phyloP scores from a whole-genome alignment of 2,797 vertebrate genomes.

The Graptemys geographica region DNA sequence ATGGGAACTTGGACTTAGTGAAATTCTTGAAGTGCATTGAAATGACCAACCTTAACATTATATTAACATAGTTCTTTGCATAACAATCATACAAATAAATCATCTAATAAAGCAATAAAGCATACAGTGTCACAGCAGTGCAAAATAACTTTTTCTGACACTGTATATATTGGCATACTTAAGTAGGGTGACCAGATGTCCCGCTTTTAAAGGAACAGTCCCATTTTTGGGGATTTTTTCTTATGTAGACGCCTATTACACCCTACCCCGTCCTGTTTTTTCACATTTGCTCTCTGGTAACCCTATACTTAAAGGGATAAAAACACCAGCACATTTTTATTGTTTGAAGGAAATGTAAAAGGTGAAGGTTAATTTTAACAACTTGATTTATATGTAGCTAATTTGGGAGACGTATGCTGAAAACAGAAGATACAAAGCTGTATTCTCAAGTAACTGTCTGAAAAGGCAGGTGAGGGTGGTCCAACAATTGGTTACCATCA shows the following conservation, averaged over 20 bases:
- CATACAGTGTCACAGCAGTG: conserved; percentile 32
- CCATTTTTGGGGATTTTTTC: too few relatives aligned
- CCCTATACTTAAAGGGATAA: not conserved
- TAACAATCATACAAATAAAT: not conserved
- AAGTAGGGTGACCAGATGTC: too few relatives aligned
- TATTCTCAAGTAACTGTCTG: conserved; percentile 39
- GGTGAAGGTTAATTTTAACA: conserved; percentile 55
- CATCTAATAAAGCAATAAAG: conserved; percentile 51
- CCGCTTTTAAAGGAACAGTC: too few relatives aligned
- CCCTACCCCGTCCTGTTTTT: too few relatives aligned
- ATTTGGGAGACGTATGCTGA: conserved; percentile 18
- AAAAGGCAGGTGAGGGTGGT: conserved; percentile 10
- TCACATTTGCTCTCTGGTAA: too few relatives aligned
- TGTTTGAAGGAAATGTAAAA: conserved; percentile 4
- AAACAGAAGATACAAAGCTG: not conserved
- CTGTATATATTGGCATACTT: not conserved
- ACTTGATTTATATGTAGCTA: not conserved
- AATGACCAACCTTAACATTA: not conserved
- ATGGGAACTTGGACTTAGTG: not conserved
- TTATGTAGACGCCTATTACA: too few relatives aligned
- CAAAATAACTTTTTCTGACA: conserved; percentile 30
- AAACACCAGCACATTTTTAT: rapidly evolving
- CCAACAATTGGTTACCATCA: conserved; percentile 18
- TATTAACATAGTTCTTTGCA: not conserved
- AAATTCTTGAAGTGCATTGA: not conserved